Conservation (phyloP, 2,113 vertebrate species). For the Brevimyrus niger region DNA sequence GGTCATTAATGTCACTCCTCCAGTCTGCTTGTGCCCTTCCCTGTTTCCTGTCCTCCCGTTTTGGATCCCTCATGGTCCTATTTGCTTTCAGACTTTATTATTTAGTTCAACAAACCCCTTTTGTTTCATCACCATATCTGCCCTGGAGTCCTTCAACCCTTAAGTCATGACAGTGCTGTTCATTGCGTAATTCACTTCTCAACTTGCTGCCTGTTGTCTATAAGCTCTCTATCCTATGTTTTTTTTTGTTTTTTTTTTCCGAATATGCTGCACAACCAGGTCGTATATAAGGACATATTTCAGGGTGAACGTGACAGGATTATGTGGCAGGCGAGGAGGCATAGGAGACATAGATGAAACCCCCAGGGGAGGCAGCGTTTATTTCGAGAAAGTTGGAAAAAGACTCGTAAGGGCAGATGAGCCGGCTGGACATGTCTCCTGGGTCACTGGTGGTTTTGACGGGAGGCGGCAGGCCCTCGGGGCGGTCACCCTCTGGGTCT, state of each 20-base stretch:
- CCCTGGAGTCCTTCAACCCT: not conserved
- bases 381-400: not conserved
- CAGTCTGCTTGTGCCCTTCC: not conserved
- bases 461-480: not conserved
- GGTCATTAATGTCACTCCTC: not conserved
- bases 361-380: not conserved
- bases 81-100: not conserved
- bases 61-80: not conserved
- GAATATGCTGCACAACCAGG: not conserved
- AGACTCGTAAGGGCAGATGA: not conserved
- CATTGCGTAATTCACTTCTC: not conserved
- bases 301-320: not conserved
- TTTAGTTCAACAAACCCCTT: not conserved
- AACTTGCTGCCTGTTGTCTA: not conserved
- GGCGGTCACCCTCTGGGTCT: not conserved
- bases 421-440: not conserved
- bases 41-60: not conserved
- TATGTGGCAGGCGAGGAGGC: not conserved
- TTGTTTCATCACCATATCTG: not conserved
- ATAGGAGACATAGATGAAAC: not conserved
- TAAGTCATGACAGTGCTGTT: not conserved
- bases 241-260: not conserved
- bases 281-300: not conserved
- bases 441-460: not conserved
- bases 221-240: not conserved